phyloP scores from a whole-genome alignment of 2,113 vertebrate species.

The Silurus asotus region DNA sequence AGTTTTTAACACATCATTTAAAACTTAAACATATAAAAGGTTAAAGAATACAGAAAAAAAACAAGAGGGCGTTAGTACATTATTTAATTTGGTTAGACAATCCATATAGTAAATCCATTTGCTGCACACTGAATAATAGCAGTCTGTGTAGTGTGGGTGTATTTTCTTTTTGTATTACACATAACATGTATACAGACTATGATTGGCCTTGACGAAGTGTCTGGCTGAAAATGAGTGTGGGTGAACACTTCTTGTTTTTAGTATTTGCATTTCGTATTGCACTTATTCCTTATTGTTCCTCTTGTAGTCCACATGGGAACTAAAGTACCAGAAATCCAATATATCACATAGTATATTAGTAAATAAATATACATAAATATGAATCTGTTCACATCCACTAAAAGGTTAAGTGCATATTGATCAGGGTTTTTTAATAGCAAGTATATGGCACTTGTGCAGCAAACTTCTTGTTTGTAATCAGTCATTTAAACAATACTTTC shows the following conservation, averaged over 20 bases:
- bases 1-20: neutral
- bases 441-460: neutral
- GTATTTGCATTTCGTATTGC: neutral
- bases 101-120: neutral
- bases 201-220: neutral
- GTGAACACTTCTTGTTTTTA: neutral
- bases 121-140: neutral
- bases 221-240: neutral
- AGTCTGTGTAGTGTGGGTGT: constrained; percentile 1
- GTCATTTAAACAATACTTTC: neutral
- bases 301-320: neutral
- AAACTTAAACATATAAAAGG: neutral
- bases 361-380: neutral
- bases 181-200: neutral
- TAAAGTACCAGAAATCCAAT: neutral
- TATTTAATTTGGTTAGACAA: neutral
- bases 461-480: neutral
- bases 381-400: neutral
- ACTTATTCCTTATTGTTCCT: neutral
- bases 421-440: neutral
- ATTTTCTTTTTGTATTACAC: constrained; percentile 10
- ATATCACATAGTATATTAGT: neutral
- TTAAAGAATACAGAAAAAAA: neutral
- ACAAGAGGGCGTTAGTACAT: neutral
- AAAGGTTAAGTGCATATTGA: neutral